Conservation (phyloP, 2,113 vertebrate species). For the Myodes glareolus region DNA sequence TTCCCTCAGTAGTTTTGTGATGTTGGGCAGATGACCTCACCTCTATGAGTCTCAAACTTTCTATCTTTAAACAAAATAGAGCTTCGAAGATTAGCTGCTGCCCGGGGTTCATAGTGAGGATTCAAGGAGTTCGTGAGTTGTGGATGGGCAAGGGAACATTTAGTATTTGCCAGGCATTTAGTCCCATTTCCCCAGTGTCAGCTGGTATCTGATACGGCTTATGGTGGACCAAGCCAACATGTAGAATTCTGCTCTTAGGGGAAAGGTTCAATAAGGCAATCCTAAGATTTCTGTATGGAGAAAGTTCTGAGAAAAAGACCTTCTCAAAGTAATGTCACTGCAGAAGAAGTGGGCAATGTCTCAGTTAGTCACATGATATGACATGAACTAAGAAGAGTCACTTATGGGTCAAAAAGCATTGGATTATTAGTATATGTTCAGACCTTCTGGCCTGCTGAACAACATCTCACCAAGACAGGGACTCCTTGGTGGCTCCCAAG, state of each 20-base stretch:
- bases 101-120: background rate
- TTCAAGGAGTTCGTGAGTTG: background rate
- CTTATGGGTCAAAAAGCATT: background rate
- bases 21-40: background rate
- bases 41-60: background rate
- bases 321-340: background rate
- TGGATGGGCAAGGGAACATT: background rate
- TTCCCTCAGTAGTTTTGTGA: background rate
- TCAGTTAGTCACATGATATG: background rate
- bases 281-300: background rate
- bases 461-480: background rate
- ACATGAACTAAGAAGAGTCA: background rate
- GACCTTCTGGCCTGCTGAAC: background rate
- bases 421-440: background rate
- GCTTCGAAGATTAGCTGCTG: background rate
- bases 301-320: background rate
- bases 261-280: background rate
- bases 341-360: background rate
- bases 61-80: background rate
- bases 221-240: background rate
- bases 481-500: background rate
- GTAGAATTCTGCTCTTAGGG: background rate
- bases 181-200: background rate
- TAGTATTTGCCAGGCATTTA: background rate
- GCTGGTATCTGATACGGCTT: background rate